phyloP scores from a whole-genome alignment of 2,888 invertebrate species.

The Busseola fusca region DNA sequence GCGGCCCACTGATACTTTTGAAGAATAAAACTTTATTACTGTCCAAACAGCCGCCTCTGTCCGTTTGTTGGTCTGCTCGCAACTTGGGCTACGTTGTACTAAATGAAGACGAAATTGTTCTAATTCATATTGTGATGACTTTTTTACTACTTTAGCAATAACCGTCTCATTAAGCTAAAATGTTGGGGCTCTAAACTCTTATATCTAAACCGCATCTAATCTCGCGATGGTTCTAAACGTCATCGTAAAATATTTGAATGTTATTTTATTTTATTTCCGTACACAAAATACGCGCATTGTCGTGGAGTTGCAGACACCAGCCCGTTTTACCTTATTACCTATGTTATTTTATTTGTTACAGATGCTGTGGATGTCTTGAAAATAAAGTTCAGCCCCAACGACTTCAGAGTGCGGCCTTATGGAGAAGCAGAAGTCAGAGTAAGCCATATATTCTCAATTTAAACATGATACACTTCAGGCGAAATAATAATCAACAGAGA shows the following conservation, averaged over 20 bases:
- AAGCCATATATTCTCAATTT: neutral
- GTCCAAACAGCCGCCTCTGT: conserved; percentile 25
- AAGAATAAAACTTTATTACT: conserved; percentile 48
- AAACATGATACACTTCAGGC: neutral
- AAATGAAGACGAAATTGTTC: conserved; percentile 11
- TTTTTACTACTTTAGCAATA: conserved; percentile 10
- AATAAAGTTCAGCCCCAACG: conserved; percentile 72
- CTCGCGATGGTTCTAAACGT: neutral
- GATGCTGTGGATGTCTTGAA: conserved; percentile 68
- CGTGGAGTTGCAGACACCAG: no score
- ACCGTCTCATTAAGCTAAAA: neutral
- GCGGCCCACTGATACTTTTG: conserved; percentile 22
- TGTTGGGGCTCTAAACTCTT: neutral
- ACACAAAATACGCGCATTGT: no score
- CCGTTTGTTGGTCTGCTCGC: neutral
- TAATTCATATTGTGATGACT: conserved; percentile 32
- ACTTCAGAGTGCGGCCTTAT: conserved; percentile 66
- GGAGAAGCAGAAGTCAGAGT: conserved; percentile 68
- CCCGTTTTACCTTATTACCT: no score
- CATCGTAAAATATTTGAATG: neutral
- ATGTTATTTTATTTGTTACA: conserved; percentile 57
- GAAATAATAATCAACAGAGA: neutral
- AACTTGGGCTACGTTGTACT: conserved; percentile 1
- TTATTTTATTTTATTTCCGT: conserved; percentile 10
- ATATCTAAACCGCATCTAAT: no score